phyloP scores from a whole-genome alignment of 1,140 invertebrate genomes.

The Drosophila repleta region DNA sequence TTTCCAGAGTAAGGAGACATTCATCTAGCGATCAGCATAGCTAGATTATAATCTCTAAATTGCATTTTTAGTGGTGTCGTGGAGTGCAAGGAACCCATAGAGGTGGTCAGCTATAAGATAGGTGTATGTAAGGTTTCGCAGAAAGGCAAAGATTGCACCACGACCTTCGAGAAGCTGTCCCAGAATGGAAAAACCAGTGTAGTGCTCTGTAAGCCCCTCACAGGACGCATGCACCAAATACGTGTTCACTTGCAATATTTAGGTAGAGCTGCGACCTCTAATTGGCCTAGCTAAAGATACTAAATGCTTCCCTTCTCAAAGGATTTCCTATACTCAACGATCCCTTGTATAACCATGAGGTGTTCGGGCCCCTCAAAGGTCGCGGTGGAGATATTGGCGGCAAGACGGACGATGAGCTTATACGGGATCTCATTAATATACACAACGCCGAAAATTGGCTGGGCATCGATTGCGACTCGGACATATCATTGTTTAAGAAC shows the following conservation, averaged over 20 bases:
- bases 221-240: conserved; percentile 99
- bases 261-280: conserved; percentile 29
- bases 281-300: not conserved
- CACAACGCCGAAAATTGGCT: conserved; percentile 97
- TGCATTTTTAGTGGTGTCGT: conserved; percentile 85
- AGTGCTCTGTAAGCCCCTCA: conserved; percentile 96
- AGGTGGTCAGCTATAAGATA: conserved; percentile 97
- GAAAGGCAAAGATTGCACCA: conserved; percentile 96
- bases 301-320: conserved; percentile 10
- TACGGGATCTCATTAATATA: conserved; percentile 94
- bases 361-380: conserved; percentile 96
- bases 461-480: conserved; percentile 94
- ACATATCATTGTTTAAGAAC: conserved; percentile 90
- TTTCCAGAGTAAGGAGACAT: conserved; percentile 95
- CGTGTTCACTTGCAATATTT: conserved; percentile 97
- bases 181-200: conserved; percentile 95
- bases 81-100: conserved; percentile 95
- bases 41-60: no score
- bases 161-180: conserved; percentile 94
- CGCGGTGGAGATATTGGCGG: conserved; percentile 95
- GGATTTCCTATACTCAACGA: conserved; percentile 97
- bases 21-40: not conserved
- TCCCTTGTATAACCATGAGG: conserved; percentile 96
- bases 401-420: conserved; percentile 95
- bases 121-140: conserved; percentile 96